Conservation (phyloP, 2,113 vertebrate species). For the Anseranas semipalmata region DNA sequence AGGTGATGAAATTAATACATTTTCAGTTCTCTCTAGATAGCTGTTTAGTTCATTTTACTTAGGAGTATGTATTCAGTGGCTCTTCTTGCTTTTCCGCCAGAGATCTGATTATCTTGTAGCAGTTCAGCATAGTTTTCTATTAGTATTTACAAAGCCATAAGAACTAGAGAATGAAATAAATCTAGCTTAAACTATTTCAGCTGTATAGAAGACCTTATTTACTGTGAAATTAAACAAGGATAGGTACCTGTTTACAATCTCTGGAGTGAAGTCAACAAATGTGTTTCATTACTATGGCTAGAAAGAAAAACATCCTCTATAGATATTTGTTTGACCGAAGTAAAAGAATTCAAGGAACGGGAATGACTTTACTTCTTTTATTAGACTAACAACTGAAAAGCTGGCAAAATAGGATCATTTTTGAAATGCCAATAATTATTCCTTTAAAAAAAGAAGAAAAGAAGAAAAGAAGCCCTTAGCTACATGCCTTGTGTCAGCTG, state of each 20-base stretch:
- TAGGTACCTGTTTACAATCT: conserved; percentile 31
- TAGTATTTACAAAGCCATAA: neutral
- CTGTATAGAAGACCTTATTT: conserved; percentile 21
- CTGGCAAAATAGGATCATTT: neutral
- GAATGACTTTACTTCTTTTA: neutral
- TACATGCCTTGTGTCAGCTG: conserved; percentile 7
- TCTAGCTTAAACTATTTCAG: neutral
- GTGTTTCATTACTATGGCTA: conserved; percentile 27
- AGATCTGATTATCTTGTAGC: neutral
- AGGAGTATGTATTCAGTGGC: neutral
- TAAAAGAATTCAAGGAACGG: neutral
- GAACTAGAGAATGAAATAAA: conserved; percentile 4
- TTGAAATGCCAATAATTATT: neutral
- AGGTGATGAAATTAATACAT: neutral
- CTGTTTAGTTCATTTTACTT: neutral
- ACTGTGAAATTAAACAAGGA: conserved; percentile 47
- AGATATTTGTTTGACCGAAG: neutral
- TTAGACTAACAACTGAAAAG: neutral
- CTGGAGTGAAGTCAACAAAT: neutral
- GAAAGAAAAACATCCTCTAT: neutral
- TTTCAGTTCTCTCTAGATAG: neutral
- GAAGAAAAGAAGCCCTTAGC: neutral
- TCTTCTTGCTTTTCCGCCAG: neutral
- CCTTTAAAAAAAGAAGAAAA: neutral
- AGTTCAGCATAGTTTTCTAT: conserved; percentile 8